Evolutionary conservation across 2,113 vertebrate genomes (phyloP), one percentile per base, ranked within the genome.

Genomic region (Notiomystis cincta): DNA sequence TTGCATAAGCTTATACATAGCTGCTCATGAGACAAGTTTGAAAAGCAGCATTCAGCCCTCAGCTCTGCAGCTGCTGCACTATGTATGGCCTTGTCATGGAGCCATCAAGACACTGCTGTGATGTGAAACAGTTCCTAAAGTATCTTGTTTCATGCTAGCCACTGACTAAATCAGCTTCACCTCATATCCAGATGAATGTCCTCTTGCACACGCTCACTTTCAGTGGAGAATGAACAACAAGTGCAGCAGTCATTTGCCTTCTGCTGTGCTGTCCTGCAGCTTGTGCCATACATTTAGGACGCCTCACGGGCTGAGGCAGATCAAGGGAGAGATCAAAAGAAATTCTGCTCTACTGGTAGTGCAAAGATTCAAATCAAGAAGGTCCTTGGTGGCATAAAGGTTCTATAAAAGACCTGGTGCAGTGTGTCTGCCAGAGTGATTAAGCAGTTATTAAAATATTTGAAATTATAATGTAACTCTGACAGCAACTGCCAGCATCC

Each of bases 241-340:
- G 18, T 2, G 4, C 40, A 58, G 38, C 50, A 83, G 56, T 25
- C 5, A 33, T 61, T 60, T 76, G 62, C 23, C 18, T 93, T 40
- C 38, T 60, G 6, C 54, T 45, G 25, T 69, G 11, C 45, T 82
- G 62, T 45, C 54, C 50, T 82, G 42, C 42, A 82, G 14, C 30
- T 90, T 10, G 1, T 27, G 25, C 6, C n/a, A 6, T 50, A 48
- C 6, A 17, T 44, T 80, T 21, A 67, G 40, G 21, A 44, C 40
- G 44, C 7, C 30, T 61, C 24, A 38, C 0, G 0, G 44, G 16
- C 31, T 56, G 35, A 57, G 27, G 9, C 3, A 84, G 54, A 89
- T 76, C 61, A 76, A 75, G 45, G 13, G 9, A 76, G 31, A 91
- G 51, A 60, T 64, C 44, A 79, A 72, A 94, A 82, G 37, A 88